Evolutionary conservation across 1,140 invertebrate species (phyloP), one percentile per base, ranked within the genome.

Genomic region (Conopomorpha cramerella): DNA sequence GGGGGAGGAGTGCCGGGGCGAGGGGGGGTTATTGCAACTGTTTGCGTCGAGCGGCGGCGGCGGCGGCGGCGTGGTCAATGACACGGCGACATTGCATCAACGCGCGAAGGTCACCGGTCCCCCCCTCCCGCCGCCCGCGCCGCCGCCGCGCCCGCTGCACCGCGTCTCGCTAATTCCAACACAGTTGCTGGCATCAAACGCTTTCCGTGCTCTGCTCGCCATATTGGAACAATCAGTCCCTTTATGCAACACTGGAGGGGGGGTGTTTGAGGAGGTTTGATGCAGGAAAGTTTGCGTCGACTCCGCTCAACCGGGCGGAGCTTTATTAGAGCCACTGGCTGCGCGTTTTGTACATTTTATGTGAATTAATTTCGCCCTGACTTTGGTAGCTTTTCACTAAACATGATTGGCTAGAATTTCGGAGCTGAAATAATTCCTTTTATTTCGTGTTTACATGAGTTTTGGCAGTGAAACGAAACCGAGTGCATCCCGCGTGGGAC

Each of bases 11-110:
- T 26, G 36, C 23, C 13, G 35, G 18, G 33, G 27, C 37, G 37
- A 44, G 38, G 40, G 39, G 44, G 44, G 45, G 46, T 35, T 38
- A 54, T 45, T 63, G 63, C 57, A 67, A 63, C 61, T 61, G 61
- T 61, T 64, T 58, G 67, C 63, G 57, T 48, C 52, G 49, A n/a
- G 49, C 53, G 49, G 49, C 48, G 43, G 51, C 51, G 57, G 49
- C 52, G 49, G 49, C 53, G 49, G 49, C 48, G 43, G 51, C 51
- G 63, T 70, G 64, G 66, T 70, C 66, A 71, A 73, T 68, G 65
- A 70, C 68, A 68, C 62, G 53, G 55, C 68, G 66, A 70, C 66
- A 70, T 71, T 73, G 65, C 68, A 70, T 71, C 64, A 66, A 65
- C 63, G 63, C 64, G 63, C 68, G 68, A 71, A 70, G 68, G 65